Evolutionary conservation across 92 coral and sea anemone species (phyloP), one percentile per base, ranked within the genome.

Genomic region (Parazoanthus darwini): DNA sequence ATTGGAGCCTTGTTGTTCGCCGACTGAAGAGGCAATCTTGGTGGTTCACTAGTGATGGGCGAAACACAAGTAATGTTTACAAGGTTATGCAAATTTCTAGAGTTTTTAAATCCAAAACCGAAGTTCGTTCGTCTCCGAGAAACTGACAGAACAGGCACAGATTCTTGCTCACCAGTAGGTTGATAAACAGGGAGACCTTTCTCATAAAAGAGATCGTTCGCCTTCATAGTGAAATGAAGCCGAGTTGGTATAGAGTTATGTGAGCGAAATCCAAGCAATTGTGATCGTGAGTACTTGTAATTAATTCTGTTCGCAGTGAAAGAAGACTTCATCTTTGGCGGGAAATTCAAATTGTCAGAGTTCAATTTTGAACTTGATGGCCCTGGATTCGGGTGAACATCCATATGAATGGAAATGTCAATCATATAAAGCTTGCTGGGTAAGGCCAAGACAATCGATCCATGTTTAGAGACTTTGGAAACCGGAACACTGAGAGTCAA

Each of bases 11-110:
- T 33, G 38, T 73, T 73, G 14, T 73, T 73, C 77, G 25, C 77
- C 76, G 76, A 6, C 76, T 71, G 76, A 50, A 80, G 84, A 80
- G 84, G 50, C 84, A 43, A 46, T 80, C 84, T 80, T 80, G 84
- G 84, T 80, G 67, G 84, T 80, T 50, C 84, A 50, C 43, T 54
- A 59, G 71, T 67, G 84, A 80, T 80, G 84, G 84, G 84, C 70
- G 71, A 80, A 80, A 80, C 84, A 80, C 71, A 80, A 80, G 84
- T 80, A 80, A 56, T 50, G 84, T 80, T 26, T 80, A 80, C 33
- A 29, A 29, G 33, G 33, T 80, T 80, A 80, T 51, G 70, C 44
- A 80, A 80, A 50, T 29, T 29, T 5, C 35, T 42, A 68, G 42
- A 65, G 6, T 7, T 67, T 66, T 14, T 26, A 35, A 43, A 87